phyloP scores from a whole-genome alignment of 1,140 invertebrate genomes.

The Drosophila asahinai region DNA sequence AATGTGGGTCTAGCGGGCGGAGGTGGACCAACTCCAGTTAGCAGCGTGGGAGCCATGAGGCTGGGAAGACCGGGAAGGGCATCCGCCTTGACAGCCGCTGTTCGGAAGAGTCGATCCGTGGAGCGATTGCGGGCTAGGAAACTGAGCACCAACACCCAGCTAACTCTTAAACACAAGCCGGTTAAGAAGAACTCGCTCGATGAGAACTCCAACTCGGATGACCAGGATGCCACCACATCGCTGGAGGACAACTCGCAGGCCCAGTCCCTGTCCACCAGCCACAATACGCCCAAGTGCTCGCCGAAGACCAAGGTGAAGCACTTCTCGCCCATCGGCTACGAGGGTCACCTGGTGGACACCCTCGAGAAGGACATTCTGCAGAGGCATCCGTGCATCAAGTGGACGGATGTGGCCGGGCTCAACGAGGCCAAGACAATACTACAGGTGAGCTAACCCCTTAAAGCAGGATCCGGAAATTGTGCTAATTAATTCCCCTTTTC shows the following conservation, averaged over 20 bases:
- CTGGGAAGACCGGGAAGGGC: constrained; percentile 63
- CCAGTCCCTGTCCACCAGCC: constrained; percentile 65
- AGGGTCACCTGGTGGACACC: constrained; percentile 92
- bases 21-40: constrained; percentile 22
- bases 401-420: constrained; percentile 98
- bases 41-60: constrained; percentile 54
- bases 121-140: constrained; percentile 86
- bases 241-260: constrained; percentile 80
- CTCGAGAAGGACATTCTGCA: constrained; percentile 98
- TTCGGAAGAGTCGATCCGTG: constrained; percentile 86
- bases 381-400: constrained; percentile 97
- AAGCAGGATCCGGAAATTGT: neutral
- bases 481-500: neutral
- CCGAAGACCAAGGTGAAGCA: constrained; percentile 87
- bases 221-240: constrained; percentile 83
- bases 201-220: constrained; percentile 84
- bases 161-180: constrained; percentile 71
- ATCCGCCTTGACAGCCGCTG: constrained; percentile 61
- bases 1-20: constrained; percentile 53
- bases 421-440: constrained; percentile 97
- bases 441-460: constrained; percentile 33
- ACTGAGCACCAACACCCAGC: constrained; percentile 66
- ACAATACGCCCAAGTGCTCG: constrained; percentile 72
- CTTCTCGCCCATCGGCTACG: constrained; percentile 91
- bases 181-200: constrained; percentile 81